Evolutionary conservation across 2,797 vertebrate species (phyloP).

Genomic region (Tympanoctomys barrerae): DNA sequence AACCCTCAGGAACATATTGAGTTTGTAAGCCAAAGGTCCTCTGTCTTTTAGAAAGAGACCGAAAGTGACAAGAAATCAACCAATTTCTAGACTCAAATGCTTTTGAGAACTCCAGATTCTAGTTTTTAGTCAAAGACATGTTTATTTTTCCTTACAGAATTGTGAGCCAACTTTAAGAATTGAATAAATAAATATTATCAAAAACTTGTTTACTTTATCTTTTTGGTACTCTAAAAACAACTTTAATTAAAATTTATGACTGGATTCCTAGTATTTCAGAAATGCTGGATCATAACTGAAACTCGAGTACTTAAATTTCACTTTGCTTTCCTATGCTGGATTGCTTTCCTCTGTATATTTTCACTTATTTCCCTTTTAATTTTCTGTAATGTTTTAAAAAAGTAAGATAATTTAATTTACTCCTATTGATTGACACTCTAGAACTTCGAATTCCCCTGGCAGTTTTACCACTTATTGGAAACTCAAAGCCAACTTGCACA

Average conservation of each 20-base stretch:
- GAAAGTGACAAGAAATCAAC: slow-evolving; percentile 15
- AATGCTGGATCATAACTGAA: neutral
- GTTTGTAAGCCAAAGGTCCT: neutral
- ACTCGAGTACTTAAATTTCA: neutral
- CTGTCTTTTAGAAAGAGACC: slow-evolving; percentile 29
- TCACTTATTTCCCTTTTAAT: accelerated
- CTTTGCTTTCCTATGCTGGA: neutral
- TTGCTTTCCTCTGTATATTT: neutral
- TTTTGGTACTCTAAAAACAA: slow-evolving; percentile 66
- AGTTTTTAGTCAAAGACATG: neutral
- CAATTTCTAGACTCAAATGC: neutral
- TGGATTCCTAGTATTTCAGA: slow-evolving; percentile 5
- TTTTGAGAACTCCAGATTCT: neutral
- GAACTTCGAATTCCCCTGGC: slow-evolving; percentile 13
- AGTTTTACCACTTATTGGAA: neutral
- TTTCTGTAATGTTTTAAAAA: neutral
- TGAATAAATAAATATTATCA: slow-evolving; percentile 1
- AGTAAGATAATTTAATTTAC: neutral
- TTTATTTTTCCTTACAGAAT: slow-evolving; percentile 42
- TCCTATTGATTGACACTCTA: neutral
- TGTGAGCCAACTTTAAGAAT: neutral
- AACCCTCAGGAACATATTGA: neutral
- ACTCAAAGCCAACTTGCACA: neutral
- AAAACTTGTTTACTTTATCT: slow-evolving; percentile 44
- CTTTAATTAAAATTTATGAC: slow-evolving; percentile 62